Evolutionary conservation across 2,113 vertebrate species (phyloP).

Genomic region (Vombatus ursinus): DNA sequence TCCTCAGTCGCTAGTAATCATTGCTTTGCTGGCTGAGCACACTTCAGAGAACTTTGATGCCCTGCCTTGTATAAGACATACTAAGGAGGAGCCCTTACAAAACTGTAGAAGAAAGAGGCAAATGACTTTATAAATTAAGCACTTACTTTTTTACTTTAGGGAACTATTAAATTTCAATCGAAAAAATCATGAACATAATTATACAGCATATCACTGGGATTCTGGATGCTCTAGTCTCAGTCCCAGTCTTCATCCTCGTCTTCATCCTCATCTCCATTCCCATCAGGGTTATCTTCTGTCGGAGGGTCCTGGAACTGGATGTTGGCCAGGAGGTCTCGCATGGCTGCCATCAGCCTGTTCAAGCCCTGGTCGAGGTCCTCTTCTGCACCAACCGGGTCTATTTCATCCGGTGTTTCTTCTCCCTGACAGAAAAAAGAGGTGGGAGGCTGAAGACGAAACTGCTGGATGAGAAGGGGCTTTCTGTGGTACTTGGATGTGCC

Average conservation of each 20-base stretch:
- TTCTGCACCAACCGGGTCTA: conserved; percentile 88
- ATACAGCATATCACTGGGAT: neutral
- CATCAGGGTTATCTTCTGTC: conserved; percentile 83
- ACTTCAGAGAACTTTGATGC: neutral
- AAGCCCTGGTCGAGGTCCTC: conserved; percentile 95
- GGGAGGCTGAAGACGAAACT: conserved; percentile 10
- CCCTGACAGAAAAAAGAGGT: conserved; percentile 79
- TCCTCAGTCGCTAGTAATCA: neutral
- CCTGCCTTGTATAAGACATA: neutral
- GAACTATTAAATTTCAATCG: neutral
- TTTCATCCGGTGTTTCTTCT: conserved; percentile 85
- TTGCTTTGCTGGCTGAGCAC: neutral
- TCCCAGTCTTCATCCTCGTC: conserved; percentile 90
- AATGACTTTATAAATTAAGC: conserved; percentile 3
- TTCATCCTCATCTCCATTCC: conserved; percentile 55
- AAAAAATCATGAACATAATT: conserved; percentile 18
- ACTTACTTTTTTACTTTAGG: conserved; percentile 34
- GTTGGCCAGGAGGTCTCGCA: conserved; percentile 98
- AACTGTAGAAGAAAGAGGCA: conserved; percentile 18
- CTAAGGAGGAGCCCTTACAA: neutral
- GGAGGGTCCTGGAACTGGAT: conserved; percentile 94
- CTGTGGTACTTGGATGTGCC: neutral
- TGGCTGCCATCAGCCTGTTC: conserved; percentile 95
- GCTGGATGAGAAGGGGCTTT: neutral
- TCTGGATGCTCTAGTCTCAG: conserved; percentile 58